These are phyloP conservation scores for Thomomys bottae DNA, from an alignment of 2,113 vertebrate species.

Conservation along the genomic window DNA sequence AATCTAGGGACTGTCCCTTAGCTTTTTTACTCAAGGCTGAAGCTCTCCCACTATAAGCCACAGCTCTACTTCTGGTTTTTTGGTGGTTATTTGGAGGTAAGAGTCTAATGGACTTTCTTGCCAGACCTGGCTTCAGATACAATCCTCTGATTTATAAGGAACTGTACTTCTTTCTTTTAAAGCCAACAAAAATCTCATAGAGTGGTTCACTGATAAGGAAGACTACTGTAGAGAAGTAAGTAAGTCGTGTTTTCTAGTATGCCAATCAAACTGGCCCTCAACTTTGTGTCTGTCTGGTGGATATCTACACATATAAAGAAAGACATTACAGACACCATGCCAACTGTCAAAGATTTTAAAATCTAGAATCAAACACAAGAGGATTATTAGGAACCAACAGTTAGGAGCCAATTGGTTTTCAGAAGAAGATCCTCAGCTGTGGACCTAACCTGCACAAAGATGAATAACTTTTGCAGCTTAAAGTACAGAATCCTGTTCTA, in stretches of 20 bases:
- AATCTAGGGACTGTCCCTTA: no score
- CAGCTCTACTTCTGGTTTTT: background rate
- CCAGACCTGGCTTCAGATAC: no score
- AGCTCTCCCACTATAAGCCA: no score
- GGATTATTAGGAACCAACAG: background rate
- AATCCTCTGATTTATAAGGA: background rate
- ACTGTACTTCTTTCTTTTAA: background rate
- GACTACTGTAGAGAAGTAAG: background rate
- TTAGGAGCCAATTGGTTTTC: background rate
- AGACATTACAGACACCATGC: background rate
- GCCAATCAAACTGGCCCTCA: background rate
- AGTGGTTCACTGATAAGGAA: background rate
- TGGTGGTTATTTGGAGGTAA: no score
- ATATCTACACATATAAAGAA: background rate
- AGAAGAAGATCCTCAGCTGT: slow-evolving; percentile 1
- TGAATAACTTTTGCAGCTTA: background rate
- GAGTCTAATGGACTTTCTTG: no score
- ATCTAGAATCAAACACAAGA: background rate
- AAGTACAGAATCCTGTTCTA: background rate
- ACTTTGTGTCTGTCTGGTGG: background rate
- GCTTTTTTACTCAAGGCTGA: no score
- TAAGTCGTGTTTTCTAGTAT: background rate
- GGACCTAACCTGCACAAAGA: background rate
- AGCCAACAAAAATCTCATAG: slow-evolving; percentile 11
- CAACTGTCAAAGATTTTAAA: background rate